Base-by-base conservation (phyloP, 2,888 invertebrate genomes). In the Eupithecia centaureata region DNA sequence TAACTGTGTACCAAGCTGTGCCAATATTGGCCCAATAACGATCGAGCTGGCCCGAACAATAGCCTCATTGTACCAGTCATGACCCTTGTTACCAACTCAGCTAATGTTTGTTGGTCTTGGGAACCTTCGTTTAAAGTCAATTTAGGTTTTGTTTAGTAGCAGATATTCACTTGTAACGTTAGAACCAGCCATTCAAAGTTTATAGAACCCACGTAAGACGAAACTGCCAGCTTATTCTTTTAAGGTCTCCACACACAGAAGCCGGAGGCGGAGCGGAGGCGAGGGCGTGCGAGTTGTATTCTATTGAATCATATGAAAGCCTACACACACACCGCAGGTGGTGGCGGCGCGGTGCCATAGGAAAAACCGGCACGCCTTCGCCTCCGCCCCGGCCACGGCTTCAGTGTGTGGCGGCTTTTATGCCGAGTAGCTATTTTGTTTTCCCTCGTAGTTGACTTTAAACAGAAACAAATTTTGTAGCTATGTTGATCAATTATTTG, bases 1-100 rank as follows among this genome's bases (percentile, higher is more conserved):
- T 18, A 57, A 57, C 57, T 57, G 12, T 30, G 7, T n/a, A 5
- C 4, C 22, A 22, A 33, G 2, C 57, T 32, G 7, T 32, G 18
- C 12, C 52, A 32, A 57, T 57, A 57, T 56, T 57, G 22, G 57
- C n/a, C 22, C 32, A n/a, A 22, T 57, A 57, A 57, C 57, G 57
- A 32, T 57, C 52, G 27, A 57, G 32, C 18, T 57, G 32, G 15
- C 32, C 18, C n/a, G 32, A 30, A 52, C 52, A 52, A 52, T 52
- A 52, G 52, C 27, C 18, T 57, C 32, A 7, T 30, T 57, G n/a
- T 57, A 22, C 13, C n/a, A 47, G 18, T 18, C 30, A 3, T 57
- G 57, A 57, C 57, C 57, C 57, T 57, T 33, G 27, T 56, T n/a
- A 30, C 27, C 57, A 18, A 22, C 15, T 57, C 30, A 57, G 57